These are phyloP conservation scores for Malurus elegans DNA, from an alignment of 2,113 vertebrate species.

Conservation along the genomic window DNA sequence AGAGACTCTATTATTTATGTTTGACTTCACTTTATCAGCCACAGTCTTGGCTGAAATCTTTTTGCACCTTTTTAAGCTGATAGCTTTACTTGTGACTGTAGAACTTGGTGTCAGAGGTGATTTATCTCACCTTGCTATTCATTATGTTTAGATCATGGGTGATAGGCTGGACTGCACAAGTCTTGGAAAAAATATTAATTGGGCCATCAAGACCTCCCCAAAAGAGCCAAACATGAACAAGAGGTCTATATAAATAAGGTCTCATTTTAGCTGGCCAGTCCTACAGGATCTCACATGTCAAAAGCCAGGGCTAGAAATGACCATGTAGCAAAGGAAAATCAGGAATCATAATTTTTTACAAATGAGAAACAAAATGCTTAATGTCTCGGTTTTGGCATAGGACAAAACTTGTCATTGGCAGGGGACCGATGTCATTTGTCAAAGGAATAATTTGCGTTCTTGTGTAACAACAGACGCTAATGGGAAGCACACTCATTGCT, in stretches of 20 bases:
- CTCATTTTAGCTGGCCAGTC: not conserved
- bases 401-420: slow-evolving; percentile 8
- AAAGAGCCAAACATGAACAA: not conserved
- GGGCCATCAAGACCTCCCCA: not conserved
- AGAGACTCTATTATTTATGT: not conserved
- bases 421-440: not conserved
- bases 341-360: not conserved
- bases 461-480: slow-evolving; percentile 13
- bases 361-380: not conserved
- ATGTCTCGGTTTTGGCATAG: not conserved
- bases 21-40: not conserved
- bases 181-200: not conserved
- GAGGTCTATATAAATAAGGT: not conserved
- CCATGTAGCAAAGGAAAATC: not conserved
- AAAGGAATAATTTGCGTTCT: slow-evolving; percentile 1
- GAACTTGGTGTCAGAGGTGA: not conserved
- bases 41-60: not conserved
- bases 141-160: not conserved
- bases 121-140: not conserved
- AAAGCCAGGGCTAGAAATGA: not conserved
- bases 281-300: not conserved
- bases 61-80: not conserved
- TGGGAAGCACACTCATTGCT: not conserved
- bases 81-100: not conserved
- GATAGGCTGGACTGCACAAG: not conserved